A percentile compares a stretch with the other conserved stretches of the same genome.
phyloP scores from a whole-genome alignment of 2,113 vertebrate genomes.

The Nannobrachium achirus region DNA sequence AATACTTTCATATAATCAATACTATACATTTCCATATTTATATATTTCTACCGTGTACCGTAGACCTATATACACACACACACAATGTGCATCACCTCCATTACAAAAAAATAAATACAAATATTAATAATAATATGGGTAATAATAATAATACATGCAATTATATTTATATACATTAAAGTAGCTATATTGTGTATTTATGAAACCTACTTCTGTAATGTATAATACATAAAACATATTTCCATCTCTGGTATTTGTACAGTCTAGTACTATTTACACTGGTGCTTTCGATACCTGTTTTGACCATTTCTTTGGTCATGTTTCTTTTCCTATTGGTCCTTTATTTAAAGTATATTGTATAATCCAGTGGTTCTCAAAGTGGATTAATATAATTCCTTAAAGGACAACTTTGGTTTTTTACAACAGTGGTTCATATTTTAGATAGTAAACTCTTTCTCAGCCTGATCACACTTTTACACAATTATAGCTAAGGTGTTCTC shows the following conservation, averaged over 20 bases:
- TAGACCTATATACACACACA: constrained; percentile 65
- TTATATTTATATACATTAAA: constrained; percentile 70
- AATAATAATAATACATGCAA: constrained; percentile 78
- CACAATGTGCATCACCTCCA: constrained; percentile 65
- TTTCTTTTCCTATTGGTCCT: constrained; percentile 62
- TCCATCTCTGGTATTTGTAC: constrained; percentile 64
- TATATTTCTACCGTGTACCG: constrained; percentile 54
- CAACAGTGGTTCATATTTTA: too few species aligned
- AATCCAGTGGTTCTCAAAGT: too few species aligned
- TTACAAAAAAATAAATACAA: too few species aligned
- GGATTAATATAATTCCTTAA: too few species aligned
- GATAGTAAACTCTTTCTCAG: too few species aligned
- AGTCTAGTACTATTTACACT: constrained; percentile 69
- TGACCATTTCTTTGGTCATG: constrained; percentile 63
- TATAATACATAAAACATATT: constrained; percentile 83
- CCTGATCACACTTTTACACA: too few species aligned
- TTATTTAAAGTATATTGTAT: constrained; percentile 39
- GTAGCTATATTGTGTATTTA: constrained; percentile 69
- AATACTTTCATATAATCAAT: neutral
- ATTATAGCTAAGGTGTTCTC: too few species aligned
- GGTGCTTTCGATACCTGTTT: constrained; percentile 74
- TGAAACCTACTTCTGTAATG: constrained; percentile 71
- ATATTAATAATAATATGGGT: too few species aligned
- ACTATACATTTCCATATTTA: constrained; percentile 61
- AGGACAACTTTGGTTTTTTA: too few species aligned